Base-by-base conservation (phyloP, 2,888 invertebrate species). In the Netelia melanura region DNA sequence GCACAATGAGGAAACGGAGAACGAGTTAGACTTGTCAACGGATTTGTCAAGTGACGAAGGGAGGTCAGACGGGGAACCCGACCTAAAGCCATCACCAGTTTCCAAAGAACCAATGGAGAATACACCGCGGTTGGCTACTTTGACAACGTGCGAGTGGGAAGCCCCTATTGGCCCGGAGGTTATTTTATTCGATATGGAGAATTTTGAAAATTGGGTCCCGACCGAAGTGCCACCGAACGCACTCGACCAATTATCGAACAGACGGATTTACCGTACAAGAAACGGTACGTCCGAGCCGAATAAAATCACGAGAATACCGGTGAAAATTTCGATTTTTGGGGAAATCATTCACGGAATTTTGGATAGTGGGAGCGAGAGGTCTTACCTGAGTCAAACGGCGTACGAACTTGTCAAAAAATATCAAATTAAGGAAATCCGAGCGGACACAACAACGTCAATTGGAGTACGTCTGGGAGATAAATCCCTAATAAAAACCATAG, bases 301-400 rank as follows among this genome's bases (percentile, higher is more conserved):
- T 8, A 52, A 64, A 9, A 54, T 64, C 6, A 62, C 38, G 52
- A 48, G 70, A 23, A 70, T 78, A 38, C 78, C 78, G 8, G 61
- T 78, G 0, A 70, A 78, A 52, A 62, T 78, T 21, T 58, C 65
- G 1, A 74, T 80, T 25, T 80, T 80, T 25, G 80, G 72, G 3
- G 21, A 9, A 17, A 61, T 21, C 11, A 30, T 80, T 10, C 61
- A n/a, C 3, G 74, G 67, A 3, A 74, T 80, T 11, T 17, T 74
- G 5, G 30, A 30, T 5, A 30, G 30, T 30, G 30, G 30, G 30
- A 30, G 30, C 5, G 30, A 30, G 3, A 11, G 80, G 23, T 78
- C 62, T 1, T 78, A 70, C 17, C 25, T 78, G 0, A 78, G 62
- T 25, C 58, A 67, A 67, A 2, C n/a, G 5, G 30, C 38, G 0